Base-by-base conservation (phyloP, 2,797 vertebrate genomes). In the Salmo trutta region DNA sequence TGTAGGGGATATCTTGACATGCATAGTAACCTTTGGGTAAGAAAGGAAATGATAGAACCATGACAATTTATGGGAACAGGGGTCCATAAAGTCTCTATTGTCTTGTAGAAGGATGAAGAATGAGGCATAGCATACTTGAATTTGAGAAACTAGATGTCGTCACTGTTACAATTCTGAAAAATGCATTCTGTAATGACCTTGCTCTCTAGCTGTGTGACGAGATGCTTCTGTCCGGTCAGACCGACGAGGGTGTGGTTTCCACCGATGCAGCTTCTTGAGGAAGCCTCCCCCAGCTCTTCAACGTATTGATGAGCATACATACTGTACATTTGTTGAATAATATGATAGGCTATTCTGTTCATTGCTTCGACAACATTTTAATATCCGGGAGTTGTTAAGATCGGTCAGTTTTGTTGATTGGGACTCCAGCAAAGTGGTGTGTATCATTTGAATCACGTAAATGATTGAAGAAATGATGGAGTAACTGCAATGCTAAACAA, bases 181-280 rank as follows among this genome's bases (percentile, higher is more conserved):
- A 16, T 27, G 66, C 31, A 36, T 68, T 68, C 3, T 4, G 31
- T 8, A 17, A 33, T 41, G 17, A 3, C 33, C 16, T 19, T 68
- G 19, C 6, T 68, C 14, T 19, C 2, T 36, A 16, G 29, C 17
- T 33, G 12, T 3, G 17, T 69, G 29, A 16, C 14, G n/a, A 72
- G 19, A 12, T 3, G 27, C 16, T 65, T 68, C 75, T 47, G 75
- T 68, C n/a, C 10, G 2, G 10, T 47, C 41, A 47, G 41, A 47
- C 2, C 54, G 17, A 75, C 62, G 70, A 56, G 53, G 69, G 75
- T 71, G 75, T 64, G 75, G 75, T 77, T 71, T 65, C 33, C 75
- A 70, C 68, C n/a, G 5, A 31, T 59, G 71, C 75, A 65, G 29
- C 53, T 31, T n/a, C 16, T 53, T 75, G 65, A 68, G 52, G 10